A percentile compares a stretch with the other conserved stretches of the same genome.
Conservation (phyloP, 2,888 invertebrate genomes). For the Strigamia maritima region DNA sequence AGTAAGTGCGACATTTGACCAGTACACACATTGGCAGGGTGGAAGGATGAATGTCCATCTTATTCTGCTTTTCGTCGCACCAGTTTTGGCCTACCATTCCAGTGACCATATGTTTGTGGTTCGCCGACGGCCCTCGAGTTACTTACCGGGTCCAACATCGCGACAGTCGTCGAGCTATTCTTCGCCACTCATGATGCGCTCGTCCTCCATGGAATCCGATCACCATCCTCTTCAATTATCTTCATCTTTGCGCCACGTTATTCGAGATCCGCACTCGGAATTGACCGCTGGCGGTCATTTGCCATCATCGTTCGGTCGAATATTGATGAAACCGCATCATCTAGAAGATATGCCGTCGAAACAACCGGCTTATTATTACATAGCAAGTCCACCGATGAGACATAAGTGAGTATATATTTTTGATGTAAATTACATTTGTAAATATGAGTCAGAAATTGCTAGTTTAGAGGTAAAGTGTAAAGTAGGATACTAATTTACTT, state of each 20-base stretch:
- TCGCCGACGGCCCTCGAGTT: not conserved
- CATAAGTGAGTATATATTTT: not conserved
- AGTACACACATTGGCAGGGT: not conserved
- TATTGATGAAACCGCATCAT: not conserved
- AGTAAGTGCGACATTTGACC: not conserved
- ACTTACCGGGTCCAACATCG: not conserved
- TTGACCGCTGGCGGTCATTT: not conserved
- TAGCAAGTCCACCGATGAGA: not conserved
- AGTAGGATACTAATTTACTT: no score
- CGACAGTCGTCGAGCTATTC: not conserved
- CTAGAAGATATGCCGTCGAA: not conserved
- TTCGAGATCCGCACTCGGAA: not conserved
- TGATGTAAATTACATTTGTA: no score
- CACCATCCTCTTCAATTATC: not conserved
- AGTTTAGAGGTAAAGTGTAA: no score
- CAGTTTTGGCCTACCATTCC: not conserved
- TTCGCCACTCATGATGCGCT: not conserved
- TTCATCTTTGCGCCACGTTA: not conserved
- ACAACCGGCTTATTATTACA: not conserved
- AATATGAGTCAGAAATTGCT: no score
- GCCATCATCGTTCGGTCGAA: not conserved
- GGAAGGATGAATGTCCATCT: not conserved
- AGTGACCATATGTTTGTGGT: not conserved
- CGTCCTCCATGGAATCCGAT: not conserved
- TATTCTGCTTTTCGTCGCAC: not conserved